A percentile compares a stretch with the other conserved stretches of the same genome.
Conservation (phyloP, 2,888 invertebrate genomes). For the Chrysodeixis includens region DNA sequence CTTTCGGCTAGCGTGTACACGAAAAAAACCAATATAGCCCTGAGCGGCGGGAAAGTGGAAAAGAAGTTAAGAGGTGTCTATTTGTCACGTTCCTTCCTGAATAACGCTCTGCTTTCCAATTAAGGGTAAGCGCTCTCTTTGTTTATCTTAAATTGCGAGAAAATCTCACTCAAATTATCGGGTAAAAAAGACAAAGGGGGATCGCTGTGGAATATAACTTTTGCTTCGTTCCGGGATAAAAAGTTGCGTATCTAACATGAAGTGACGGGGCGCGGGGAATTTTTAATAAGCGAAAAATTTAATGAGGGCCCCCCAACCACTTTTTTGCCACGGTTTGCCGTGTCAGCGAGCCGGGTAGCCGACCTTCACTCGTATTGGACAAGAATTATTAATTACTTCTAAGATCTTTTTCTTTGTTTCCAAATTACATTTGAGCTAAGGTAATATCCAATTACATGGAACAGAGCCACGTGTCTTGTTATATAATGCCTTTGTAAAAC, state of each 20-base stretch:
- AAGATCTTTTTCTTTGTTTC: constrained; percentile 51
- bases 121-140: constrained; percentile 89
- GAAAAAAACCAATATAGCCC: constrained; percentile 87
- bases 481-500: neutral
- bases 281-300: constrained; percentile 90
- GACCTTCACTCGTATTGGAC: constrained; percentile 62
- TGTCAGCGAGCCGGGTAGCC: constrained; percentile 74
- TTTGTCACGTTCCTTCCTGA: constrained; percentile 89
- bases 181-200: constrained; percentile 85
- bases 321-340: constrained; percentile 78
- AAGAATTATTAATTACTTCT: constrained; percentile 66
- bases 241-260: constrained; percentile 84
- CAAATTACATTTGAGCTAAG: constrained; percentile 33
- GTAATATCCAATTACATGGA: constrained; percentile 43
- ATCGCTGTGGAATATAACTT: constrained; percentile 84
- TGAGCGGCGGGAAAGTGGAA: constrained; percentile 84
- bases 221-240: constrained; percentile 84
- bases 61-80: constrained; percentile 90
- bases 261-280: constrained; percentile 85
- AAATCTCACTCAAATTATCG: constrained; percentile 90
- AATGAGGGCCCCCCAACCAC: constrained; percentile 81
- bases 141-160: constrained; percentile 90
- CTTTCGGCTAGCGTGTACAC: constrained; percentile 78
- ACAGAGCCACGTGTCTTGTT: constrained; percentile 8
- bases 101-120: constrained; percentile 89